These are phyloP conservation scores for Teleiodes luculella DNA, from an alignment of 2,888 invertebrate genomes.

Conservation along the genomic window DNA sequence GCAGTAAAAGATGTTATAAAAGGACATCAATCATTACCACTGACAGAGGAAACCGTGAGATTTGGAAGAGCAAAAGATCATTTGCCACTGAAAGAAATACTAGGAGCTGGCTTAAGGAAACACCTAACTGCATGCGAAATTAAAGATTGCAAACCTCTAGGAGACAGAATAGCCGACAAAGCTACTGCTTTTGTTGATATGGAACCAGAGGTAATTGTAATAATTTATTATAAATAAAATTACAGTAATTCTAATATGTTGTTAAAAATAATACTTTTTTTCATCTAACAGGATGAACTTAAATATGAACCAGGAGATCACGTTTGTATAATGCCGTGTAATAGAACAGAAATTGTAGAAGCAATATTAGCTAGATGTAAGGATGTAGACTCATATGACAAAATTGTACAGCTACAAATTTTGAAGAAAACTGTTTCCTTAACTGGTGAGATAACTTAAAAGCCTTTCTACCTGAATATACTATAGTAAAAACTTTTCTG, in stretches of 20 bases:
- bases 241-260: no score
- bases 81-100: constrained; percentile 42
- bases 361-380: constrained; percentile 84
- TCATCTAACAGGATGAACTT: constrained; percentile 65
- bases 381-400: constrained; percentile 82
- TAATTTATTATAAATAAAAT: no score
- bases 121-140: constrained; percentile 74
- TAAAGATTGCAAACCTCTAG: constrained; percentile 76
- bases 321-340: constrained; percentile 92
- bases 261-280: no score
- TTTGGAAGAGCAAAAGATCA: constrained; percentile 78
- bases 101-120: constrained; percentile 57
- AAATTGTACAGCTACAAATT: constrained; percentile 85
- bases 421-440: constrained; percentile 91
- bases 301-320: constrained; percentile 95
- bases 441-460: constrained; percentile 81
- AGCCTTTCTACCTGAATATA: not conserved
- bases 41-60: constrained; percentile 85
- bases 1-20: constrained; percentile 90
- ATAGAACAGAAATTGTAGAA: constrained; percentile 87
- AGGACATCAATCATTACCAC: constrained; percentile 84
- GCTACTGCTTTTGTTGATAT: constrained; percentile 80
- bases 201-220: constrained; percentile 60
- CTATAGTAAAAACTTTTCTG: no score
- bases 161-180: constrained; percentile 75